Conservation (phyloP, 2,888 invertebrate genomes). For the Eupithecia pulchellata region DNA sequence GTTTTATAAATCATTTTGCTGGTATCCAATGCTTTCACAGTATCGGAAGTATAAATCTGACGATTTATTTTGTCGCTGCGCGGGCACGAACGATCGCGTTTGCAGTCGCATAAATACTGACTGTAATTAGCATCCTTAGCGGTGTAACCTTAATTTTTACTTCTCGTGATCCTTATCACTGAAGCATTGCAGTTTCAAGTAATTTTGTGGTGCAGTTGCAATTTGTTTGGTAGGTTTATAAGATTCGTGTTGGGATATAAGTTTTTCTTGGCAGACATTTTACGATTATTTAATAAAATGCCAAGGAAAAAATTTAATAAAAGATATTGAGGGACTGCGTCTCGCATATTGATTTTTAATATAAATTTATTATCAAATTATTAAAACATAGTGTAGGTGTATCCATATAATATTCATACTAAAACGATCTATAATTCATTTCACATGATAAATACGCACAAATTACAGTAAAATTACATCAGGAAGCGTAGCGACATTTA, state of each 20-base stretch:
- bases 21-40: constrained; percentile 33
- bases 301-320: not conserved
- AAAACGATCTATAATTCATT: constrained; percentile 72
- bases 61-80: constrained; percentile 66
- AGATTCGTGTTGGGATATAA: not conserved
- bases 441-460: constrained; percentile 84
- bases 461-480: constrained; percentile 81
- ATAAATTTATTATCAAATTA: not conserved
- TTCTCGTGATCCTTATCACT: constrained; percentile 61
- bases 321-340: not conserved
- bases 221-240: constrained; percentile 16
- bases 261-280: not conserved
- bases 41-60: constrained; percentile 50
- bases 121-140: constrained; percentile 75
- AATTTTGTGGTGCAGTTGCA: constrained; percentile 17
- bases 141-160: constrained; percentile 62
- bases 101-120: constrained; percentile 76
- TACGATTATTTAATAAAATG: not conserved
- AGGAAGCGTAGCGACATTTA: constrained; percentile 80
- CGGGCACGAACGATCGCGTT: constrained; percentile 59
- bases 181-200: constrained; percentile 37
- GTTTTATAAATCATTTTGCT: not conserved
- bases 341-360: not conserved
- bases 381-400: too few relatives aligned
- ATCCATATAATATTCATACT: not conserved